These are phyloP conservation scores for Cyclargus thomasi DNA, from an alignment of 1,140 invertebrate species.

Conservation along the genomic window DNA sequence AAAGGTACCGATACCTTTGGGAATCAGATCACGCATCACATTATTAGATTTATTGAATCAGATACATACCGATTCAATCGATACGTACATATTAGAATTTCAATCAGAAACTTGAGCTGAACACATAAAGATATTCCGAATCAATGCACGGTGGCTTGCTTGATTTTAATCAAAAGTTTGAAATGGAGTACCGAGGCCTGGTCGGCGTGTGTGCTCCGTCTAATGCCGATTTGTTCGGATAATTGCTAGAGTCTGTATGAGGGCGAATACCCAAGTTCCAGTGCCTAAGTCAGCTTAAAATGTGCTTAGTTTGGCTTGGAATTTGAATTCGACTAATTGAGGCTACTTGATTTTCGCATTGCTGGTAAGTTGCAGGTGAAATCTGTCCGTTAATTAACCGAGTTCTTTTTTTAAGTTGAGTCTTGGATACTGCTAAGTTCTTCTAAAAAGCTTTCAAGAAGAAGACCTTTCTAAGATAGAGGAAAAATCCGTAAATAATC, in stretches of 20 bases:
- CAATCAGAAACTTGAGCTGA: slow-evolving; percentile 38
- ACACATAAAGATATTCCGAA: slow-evolving; percentile 70
- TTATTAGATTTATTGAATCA: not conserved
- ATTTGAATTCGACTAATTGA: not conserved
- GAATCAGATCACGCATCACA: not conserved
- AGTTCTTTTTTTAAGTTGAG: too few species aligned
- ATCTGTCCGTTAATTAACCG: not conserved
- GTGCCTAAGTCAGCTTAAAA: not conserved
- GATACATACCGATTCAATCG: slow-evolving; percentile 21
- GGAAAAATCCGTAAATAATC: too few species aligned
- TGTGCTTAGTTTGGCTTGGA: not conserved
- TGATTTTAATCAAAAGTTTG: slow-evolving; percentile 75
- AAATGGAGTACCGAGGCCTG: slow-evolving; percentile 60
- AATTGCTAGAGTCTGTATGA: slow-evolving; percentile 48
- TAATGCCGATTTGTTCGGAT: slow-evolving; percentile 60
- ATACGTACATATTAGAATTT: slow-evolving; percentile 45
- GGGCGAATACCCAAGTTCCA: slow-evolving; percentile 17
- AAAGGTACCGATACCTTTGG: too few species aligned
- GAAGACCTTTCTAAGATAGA: too few species aligned
- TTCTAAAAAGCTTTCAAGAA: too few species aligned
- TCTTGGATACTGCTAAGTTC: too few species aligned
- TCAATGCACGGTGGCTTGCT: slow-evolving; percentile 57
- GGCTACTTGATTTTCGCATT: not conserved
- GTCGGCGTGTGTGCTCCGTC: slow-evolving; percentile 48
- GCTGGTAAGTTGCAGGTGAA: not conserved